Base-by-base conservation (phyloP, 1,140 invertebrate species). In the Drosophila willistoni region DNA sequence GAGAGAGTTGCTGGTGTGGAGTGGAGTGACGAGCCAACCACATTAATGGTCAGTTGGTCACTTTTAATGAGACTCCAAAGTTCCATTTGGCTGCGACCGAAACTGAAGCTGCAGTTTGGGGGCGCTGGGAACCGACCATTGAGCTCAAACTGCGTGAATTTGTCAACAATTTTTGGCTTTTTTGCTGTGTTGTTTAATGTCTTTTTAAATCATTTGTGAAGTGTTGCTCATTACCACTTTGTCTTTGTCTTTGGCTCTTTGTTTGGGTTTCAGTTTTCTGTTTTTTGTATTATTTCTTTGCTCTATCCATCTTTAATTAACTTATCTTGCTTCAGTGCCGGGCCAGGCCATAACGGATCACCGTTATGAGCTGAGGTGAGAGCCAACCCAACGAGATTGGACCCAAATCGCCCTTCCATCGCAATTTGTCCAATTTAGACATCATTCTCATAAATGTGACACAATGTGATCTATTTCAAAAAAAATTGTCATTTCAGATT, bases 201-300 rank as follows among this genome's bases (percentile, higher is more conserved):
- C 67, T 83, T 86, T 86, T 86, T 87, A 87, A 86, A 87, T 86
- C 70, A 73, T 71, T 76, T 68, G 69, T 73, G 77, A 73, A 60
- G 64, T 78, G 71, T 57, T 57, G 55, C 55, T 33, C n/a, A 17
- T 34, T 36, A 41, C 34, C 44, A 51, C 44, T 51, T 51, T 51
- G 17, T 51, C 44, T 51, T 51, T 51, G 17, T 22, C 44, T 51
- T 19, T 47, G 7, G 19, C n/a, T 22, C 44, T 51, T 13, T 14
- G 14, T 42, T 9, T 19, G 7, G 19, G 7, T 22, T 22, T 22
- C 19, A 22, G 19, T 22, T 39, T 12, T 13, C 4, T 39, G 10
- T 13, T 12, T 39, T 13, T 13, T 1, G n/a, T n/a, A n/a, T n/a
- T n/a, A 0, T 13, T 39, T 12, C 13, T 13, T 39, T 13, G 3